These are phyloP conservation scores for Myotis lucifugus DNA, from an alignment of 2,113 vertebrate species.

Conservation along the genomic window DNA sequence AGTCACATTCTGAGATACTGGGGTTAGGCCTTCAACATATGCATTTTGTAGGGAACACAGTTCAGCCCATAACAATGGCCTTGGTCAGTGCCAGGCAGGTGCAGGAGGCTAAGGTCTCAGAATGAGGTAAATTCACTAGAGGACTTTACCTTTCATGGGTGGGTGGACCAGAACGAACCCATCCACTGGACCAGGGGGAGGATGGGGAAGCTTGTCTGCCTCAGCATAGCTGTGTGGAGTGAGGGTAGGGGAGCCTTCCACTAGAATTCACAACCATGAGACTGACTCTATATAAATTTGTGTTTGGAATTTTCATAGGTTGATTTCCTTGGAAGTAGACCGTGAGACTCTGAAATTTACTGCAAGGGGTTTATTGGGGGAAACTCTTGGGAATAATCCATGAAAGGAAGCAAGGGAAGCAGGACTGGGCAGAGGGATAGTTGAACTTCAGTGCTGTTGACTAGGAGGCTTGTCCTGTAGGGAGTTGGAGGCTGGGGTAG, in stretches of 20 bases:
- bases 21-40: not conserved
- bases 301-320: conserved; percentile 19
- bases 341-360: not conserved
- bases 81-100: not conserved
- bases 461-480: not conserved
- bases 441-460: not conserved
- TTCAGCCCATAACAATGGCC: not conserved
- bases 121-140: not conserved
- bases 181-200: not conserved
- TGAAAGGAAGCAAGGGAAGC: not conserved
- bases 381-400: not conserved
- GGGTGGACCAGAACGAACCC: not conserved
- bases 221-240: not conserved
- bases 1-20: not conserved
- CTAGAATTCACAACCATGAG: not conserved
- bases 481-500: not conserved
- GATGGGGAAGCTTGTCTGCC: not conserved
- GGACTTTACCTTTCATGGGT: not conserved
- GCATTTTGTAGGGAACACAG: not conserved
- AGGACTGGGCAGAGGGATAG: not conserved
- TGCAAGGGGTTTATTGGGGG: not conserved
- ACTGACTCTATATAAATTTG: not conserved
- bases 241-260: not conserved
- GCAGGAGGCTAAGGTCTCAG: not conserved
- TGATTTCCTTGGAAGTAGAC: not conserved